Evolutionary conservation across 2,113 vertebrate genomes (phyloP).

Genomic region (Halcyon senegalensis): DNA sequence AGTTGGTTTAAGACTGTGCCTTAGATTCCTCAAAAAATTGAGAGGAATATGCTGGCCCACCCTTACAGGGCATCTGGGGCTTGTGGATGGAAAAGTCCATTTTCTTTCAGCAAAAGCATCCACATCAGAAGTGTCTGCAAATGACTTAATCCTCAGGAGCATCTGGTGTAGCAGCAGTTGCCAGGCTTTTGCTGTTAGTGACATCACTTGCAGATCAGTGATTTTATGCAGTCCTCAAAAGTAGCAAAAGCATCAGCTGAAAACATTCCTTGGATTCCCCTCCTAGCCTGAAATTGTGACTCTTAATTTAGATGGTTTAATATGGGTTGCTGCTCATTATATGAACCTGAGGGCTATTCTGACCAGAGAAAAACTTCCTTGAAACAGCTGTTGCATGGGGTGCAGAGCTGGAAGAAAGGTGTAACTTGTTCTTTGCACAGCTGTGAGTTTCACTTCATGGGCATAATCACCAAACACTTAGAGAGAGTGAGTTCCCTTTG

Average conservation of each 20-base stretch:
- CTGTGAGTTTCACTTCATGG: neutral
- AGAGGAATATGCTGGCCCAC: neutral
- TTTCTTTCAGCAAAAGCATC: constrained; percentile 11
- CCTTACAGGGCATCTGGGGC: neutral
- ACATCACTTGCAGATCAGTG: neutral
- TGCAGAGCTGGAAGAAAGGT: neutral
- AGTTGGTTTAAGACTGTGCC: neutral
- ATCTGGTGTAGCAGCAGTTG: constrained; percentile 21
- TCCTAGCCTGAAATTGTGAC: neutral
- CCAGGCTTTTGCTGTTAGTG: constrained; percentile 6
- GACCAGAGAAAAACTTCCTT: neutral
- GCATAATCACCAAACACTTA: neutral
- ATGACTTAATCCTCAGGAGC: constrained; percentile 37
- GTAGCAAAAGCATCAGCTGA: neutral
- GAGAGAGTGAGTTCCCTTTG: neutral
- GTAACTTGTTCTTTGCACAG: neutral
- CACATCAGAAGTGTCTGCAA: neutral
- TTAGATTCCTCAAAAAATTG: neutral
- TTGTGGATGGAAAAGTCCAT: neutral
- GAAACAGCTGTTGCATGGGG: neutral
- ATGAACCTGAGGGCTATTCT: neutral
- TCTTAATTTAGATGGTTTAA: neutral
- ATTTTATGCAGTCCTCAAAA: neutral
- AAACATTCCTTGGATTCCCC: neutral
- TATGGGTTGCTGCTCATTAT: neutral